phyloP scores from a whole-genome alignment of 2,888 invertebrate species.

The Brenthis hecate region DNA sequence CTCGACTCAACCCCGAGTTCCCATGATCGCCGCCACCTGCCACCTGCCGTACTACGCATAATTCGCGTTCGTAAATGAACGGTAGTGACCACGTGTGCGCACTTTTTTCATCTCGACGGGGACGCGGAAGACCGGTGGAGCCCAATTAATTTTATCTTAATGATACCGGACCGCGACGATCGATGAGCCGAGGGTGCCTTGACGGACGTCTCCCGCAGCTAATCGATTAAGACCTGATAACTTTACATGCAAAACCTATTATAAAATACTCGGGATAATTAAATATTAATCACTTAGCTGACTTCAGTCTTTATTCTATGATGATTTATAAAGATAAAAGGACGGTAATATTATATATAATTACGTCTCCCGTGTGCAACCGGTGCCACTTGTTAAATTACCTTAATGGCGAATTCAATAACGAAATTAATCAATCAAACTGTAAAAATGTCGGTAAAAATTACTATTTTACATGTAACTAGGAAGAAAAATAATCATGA shows the following conservation, averaged over 20 bases:
- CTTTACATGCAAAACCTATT: slow-evolving; percentile 46
- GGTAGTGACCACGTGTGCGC: slow-evolving; percentile 81
- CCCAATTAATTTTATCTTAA: slow-evolving; percentile 77
- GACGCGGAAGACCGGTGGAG: slow-evolving; percentile 77
- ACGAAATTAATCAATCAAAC: slow-evolving; percentile 37
- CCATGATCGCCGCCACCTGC: slow-evolving; percentile 72
- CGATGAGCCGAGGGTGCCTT: slow-evolving; percentile 44
- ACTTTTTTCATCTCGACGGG: slow-evolving; percentile 64
- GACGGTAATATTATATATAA: slow-evolving; percentile 33
- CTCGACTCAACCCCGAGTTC: slow-evolving; percentile 75
- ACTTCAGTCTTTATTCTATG: slow-evolving; percentile 28
- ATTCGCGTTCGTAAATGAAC: slow-evolving; percentile 82
- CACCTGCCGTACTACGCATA: slow-evolving; percentile 82
- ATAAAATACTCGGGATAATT: slow-evolving; percentile 36
- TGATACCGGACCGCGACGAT: slow-evolving; percentile 50
- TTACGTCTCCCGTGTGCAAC: slow-evolving; percentile 27
- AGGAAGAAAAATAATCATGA: slow-evolving; percentile 7
- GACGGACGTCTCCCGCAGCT: slow-evolving; percentile 56
- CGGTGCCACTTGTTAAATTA: slow-evolving; percentile 34
- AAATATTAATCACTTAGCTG: slow-evolving; percentile 38
- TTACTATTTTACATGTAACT: slow-evolving; percentile 1
- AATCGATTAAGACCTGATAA: slow-evolving; percentile 61
- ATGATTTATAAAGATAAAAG: slow-evolving; percentile 29
- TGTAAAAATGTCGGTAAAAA: slow-evolving; percentile 35
- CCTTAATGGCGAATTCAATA: slow-evolving; percentile 39